Conservation (phyloP, 1,140 invertebrate genomes). For the Choristoneura fumiferana region DNA sequence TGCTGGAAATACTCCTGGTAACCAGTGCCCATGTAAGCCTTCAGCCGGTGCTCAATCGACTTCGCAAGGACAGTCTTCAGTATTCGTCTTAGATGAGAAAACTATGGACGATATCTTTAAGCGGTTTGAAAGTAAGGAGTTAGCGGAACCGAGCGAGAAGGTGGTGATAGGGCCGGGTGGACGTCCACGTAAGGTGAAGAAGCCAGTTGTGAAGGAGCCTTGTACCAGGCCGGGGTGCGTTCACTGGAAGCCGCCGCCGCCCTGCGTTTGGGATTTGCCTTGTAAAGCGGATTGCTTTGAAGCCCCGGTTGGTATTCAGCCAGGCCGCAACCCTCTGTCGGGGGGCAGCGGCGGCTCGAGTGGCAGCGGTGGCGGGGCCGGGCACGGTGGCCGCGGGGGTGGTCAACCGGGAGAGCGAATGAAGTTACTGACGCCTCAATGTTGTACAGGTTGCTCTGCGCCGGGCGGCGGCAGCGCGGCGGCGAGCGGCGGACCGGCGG, state of each 20-base stretch:
- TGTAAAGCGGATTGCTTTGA: conserved; percentile 65
- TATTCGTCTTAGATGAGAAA: conserved; percentile 46
- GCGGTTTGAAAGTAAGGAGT: conserved; percentile 48
- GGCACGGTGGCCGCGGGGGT: conserved; percentile 1
- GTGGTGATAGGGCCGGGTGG: conserved; percentile 30
- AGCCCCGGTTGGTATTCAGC: conserved; percentile 41
- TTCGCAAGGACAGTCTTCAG: conserved; percentile 15
- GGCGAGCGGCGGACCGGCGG: conserved; percentile 31
- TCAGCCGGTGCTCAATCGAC: conserved; percentile 22
- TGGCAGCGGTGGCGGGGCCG: conserved; percentile 19
- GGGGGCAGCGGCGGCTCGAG: conserved; percentile 27
- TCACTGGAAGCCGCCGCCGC: conserved; percentile 56
- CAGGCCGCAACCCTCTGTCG: conserved; percentile 40
- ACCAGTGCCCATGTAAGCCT: neutral
- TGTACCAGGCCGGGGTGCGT: conserved; percentile 55
- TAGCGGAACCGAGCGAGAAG: conserved; percentile 24
- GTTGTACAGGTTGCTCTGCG: conserved; percentile 56
- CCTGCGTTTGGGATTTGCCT: conserved; percentile 55
- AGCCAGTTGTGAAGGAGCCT: conserved; percentile 32
- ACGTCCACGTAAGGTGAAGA: conserved; percentile 31
- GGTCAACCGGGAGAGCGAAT: conserved; percentile 27
- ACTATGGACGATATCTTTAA: conserved; percentile 39
- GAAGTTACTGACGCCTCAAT: conserved; percentile 44
- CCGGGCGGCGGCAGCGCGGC: conserved; percentile 30
- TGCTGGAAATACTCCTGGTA: neutral